Percentiles rank a stretch among this genome's conserved stretches.
Evolutionary conservation across 1,140 invertebrate genomes (phyloP).

Genomic region (Drosophila saltans): DNA sequence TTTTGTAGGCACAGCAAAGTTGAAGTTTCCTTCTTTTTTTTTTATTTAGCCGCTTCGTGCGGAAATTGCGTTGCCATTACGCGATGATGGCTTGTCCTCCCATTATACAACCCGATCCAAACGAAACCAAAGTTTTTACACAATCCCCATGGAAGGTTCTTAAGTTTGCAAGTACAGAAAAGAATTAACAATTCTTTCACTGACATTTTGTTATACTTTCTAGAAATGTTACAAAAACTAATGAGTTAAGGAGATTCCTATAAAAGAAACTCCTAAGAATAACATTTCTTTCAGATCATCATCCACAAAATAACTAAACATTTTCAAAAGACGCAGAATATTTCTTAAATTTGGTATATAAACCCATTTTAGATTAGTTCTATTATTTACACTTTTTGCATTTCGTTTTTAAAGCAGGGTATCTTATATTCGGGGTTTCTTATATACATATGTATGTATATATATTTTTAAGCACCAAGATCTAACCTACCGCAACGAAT

Average conservation of each 20-base stretch:
- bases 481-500: slow-evolving; percentile 77
- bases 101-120: slow-evolving; percentile 37
- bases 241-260: too few relatives aligned
- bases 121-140: neutral
- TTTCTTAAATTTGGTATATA: too few relatives aligned
- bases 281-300: too few relatives aligned
- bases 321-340: too few relatives aligned
- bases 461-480: neutral
- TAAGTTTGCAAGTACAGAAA: neutral
- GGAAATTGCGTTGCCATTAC: slow-evolving; percentile 78
- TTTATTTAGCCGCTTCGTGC: slow-evolving; percentile 44
- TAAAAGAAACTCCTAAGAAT: too few relatives aligned
- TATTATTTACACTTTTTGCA: too few relatives aligned
- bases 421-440: slow-evolving; percentile 26
- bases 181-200: neutral
- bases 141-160: slow-evolving; percentile 7
- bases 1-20: slow-evolving; percentile 53
- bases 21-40: slow-evolving; percentile 12
- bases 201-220: too few relatives aligned
- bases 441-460: neutral
- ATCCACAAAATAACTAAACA: too few relatives aligned
- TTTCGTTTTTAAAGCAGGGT: neutral
- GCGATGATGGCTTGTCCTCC: slow-evolving; percentile 37
- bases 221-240: too few relatives aligned
- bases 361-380: too few relatives aligned